Evolutionary conservation across 2,888 invertebrate species (phyloP), one percentile per base, ranked within the genome.

Genomic region (Protophormia terraenovae): DNA sequence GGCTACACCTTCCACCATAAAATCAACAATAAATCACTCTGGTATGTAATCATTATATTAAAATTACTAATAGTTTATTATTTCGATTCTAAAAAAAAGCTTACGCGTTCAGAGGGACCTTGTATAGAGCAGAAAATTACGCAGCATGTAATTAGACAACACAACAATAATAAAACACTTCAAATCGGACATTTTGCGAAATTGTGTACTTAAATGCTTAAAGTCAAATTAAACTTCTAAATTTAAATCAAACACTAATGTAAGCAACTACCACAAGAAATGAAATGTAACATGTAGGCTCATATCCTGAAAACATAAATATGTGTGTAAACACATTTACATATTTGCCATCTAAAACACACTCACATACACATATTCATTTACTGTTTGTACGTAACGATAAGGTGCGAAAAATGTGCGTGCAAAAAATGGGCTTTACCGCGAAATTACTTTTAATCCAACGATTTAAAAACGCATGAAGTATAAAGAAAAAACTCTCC

Each of bases 391-490:
- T 27, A 35, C 45, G 22, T n/a, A 35, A 55, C 67, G 55, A 75
- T 24, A 62, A 72, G 83, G 77, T 80, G 83, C 62, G 64, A 80
- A 76, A 76, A 86, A 83, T 89, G 90, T 91, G 91, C 91, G 91
- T 91, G 91, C 88, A 89, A 90, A 90, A 91, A 90, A 90, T 90
- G 88, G 91, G 91, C 90, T 90, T 90, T 89, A 87, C 91, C 89
- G 86, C 88, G 88, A 90, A 91, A 91, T 91, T 91, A 90, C 89
- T 88, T 90, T 88, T 88, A 89, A 90, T 88, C 88, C 89, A 88
- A 87, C 88, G 88, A 87, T 86, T 90, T 87, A 87, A 89, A 87
- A 87, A 86, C 82, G 76, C 84, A 86, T 83, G 82, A 84, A 75
- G 35, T 47, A 24, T 5, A 71, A 66, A n/a, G n/a, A n/a, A n/a